Evolutionary conservation across 2,888 invertebrate species (phyloP).

Genomic region (Gandaritis pyraliata): DNA sequence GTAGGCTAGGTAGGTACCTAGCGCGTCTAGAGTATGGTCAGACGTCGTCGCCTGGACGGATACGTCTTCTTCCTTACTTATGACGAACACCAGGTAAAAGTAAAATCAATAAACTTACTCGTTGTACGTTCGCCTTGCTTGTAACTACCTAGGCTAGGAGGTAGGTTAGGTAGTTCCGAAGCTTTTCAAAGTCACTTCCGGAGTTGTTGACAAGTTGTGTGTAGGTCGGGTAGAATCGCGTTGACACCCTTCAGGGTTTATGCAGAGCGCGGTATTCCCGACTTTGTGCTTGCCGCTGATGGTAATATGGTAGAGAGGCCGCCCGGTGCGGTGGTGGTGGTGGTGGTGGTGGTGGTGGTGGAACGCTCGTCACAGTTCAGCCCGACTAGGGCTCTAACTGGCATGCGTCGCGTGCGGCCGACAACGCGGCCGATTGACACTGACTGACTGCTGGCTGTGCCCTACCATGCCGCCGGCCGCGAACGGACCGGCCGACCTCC

Average conservation of each 20-base stretch:
- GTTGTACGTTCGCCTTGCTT: slow-evolving; percentile 12
- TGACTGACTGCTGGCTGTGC: neutral
- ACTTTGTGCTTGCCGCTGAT: neutral
- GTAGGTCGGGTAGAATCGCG: slow-evolving; percentile 21
- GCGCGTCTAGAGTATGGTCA: too few species aligned
- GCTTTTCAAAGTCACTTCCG: slow-evolving; percentile 25
- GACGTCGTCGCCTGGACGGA: too few species aligned
- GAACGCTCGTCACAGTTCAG: slow-evolving; percentile 36
- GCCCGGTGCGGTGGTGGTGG: slow-evolving; percentile 5
- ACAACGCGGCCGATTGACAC: slow-evolving; percentile 28
- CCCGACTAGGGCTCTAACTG: slow-evolving; percentile 34
- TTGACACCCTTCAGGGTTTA: slow-evolving; percentile 39
- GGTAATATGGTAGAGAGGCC: too few species aligned
- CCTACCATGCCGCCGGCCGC: neutral
- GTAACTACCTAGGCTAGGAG: slow-evolving; percentile 2
- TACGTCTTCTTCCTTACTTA: too few species aligned
- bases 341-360: neutral
- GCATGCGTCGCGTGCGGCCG: slow-evolving; percentile 27
- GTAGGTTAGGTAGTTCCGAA: slow-evolving; percentile 18
- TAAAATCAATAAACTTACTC: slow-evolving; percentile 27
- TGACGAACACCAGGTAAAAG: slow-evolving; percentile 2
- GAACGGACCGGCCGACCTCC: neutral
- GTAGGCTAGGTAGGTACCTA: too few species aligned
- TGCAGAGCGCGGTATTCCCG: slow-evolving; percentile 29
- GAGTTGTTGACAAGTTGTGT: slow-evolving; percentile 1